Base-by-base conservation (phyloP, 2,113 vertebrate species). In the Pygoscelis antarcticus region DNA sequence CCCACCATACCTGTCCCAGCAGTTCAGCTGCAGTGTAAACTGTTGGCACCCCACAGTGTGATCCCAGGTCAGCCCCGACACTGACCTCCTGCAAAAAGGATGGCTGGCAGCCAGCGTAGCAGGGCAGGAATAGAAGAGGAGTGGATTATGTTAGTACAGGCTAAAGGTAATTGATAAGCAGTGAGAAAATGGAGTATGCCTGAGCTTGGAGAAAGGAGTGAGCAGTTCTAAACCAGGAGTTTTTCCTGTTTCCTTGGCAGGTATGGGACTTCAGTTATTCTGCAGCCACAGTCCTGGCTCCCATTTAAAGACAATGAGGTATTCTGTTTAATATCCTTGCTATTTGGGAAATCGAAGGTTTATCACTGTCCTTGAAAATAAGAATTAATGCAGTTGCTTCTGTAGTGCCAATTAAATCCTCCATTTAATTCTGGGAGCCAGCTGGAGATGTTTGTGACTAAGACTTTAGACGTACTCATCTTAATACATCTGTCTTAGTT, bases 281-380 rank as follows among this genome's bases (percentile, higher is more conserved):
- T 54, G 17, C 52, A 57, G 32, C 69, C 44, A 26, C n/a, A 46
- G 52, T 81, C 36, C 27, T 84, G 61, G 34, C 42, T 89, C 22
- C 55, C 44, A 34, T 55, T 91, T 89, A 84, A 95, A 93, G 58
- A 22, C n/a, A 72, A 40, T 40, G 26, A 79, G 49, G 49, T 87
- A 54, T n/a, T 77, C 54, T 62, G 16, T 61, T 55, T 95, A 72
- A 60, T 83, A 90, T 62, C 16, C 49, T 83, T 85, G 58, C 75
- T 94, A 3, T 75, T 93, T 80, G 78, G 66, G 71, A 87, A 90
- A 93, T 64, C 1, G 3, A 55, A 94, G 18, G 70, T 90, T 96
- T 93, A 40, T 94, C 84, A 52, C 66, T 96, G 81, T 88, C 93
- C 93, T 94, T 96, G 91, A 95, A 95, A 96, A 66, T 65, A 94